Percentiles rank a stretch among this genome's conserved stretches.
These are phyloP conservation scores for Gonioctena quinquepunctata DNA, from an alignment of 1,140 invertebrate genomes.

Conservation along the genomic window DNA sequence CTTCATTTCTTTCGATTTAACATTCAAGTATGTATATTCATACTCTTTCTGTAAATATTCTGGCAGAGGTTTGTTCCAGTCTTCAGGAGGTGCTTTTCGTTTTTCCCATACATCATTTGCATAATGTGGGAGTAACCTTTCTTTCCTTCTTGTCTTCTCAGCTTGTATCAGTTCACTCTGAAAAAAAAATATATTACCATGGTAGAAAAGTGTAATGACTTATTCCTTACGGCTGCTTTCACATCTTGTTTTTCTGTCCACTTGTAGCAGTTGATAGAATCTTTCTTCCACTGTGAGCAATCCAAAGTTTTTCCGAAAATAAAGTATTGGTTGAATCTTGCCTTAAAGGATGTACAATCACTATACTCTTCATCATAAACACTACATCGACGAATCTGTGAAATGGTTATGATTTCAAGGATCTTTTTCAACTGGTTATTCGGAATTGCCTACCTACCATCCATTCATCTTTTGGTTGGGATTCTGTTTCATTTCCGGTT, in stretches of 20 bases:
- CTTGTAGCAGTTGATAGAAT: constrained; percentile 73
- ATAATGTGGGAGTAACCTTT: constrained; percentile 68
- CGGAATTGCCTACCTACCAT: constrained; percentile 43
- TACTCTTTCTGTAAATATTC: constrained; percentile 71
- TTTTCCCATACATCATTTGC: constrained; percentile 79
- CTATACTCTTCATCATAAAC: constrained; percentile 78
- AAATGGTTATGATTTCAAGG: too few species aligned
- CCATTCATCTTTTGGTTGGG: constrained; percentile 47
- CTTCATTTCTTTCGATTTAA: constrained; percentile 66
- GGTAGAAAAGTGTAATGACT: too few species aligned
- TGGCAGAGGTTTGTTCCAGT: constrained; percentile 80
- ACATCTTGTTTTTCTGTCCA: constrained; percentile 67
- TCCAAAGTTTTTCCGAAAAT: constrained; percentile 72
- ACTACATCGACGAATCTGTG: constrained; percentile 72
- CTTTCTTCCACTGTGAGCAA: constrained; percentile 78
- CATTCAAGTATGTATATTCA: constrained; percentile 67
- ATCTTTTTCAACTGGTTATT: too few species aligned
- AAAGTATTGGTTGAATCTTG: constrained; percentile 85
- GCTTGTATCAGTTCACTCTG: constrained; percentile 72
- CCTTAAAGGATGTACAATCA: constrained; percentile 74
- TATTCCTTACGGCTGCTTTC: constrained; percentile 66
- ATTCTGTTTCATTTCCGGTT: too few species aligned
- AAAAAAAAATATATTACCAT: constrained; percentile 44
- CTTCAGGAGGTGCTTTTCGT: constrained; percentile 70
- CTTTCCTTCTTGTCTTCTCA: constrained; percentile 67